Base-by-base conservation (phyloP, 2,113 vertebrate genomes). In the Empidonax traillii region DNA sequence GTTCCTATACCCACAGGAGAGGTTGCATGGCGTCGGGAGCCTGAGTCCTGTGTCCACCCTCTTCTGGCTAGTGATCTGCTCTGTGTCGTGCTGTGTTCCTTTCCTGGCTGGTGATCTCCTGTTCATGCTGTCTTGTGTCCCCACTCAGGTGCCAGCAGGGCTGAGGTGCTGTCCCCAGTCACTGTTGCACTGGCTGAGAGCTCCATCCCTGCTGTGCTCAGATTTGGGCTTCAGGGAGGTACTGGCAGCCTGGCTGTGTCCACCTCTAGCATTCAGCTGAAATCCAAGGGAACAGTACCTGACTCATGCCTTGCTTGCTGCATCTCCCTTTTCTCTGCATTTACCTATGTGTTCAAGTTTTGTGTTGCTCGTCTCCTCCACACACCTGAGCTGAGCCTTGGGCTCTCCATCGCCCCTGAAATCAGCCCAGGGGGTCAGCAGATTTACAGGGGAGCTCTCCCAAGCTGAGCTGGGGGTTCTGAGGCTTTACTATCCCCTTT, bases 401-500 rank as follows among this genome's bases (percentile, higher is more conserved):
- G n/a, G 17, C 41, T 83, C 63, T 63, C 41, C 6, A 7, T 83
- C 6, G 3, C 16, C n/a, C 21, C 5, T 4, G 12, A 33, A 84
- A 56, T 56, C 63, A 31, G 41, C 14, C 22, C 0, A 0, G 25
- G 58, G 0, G 59, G 67, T 71, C 88, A 85, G 19, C 28, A 73
- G 62, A n/a, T 95, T 83, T 92, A 79, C 41, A 13, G 61, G 4
- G 47, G n/a, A 31, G 25, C 31, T 58, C 41, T 91, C 55, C 63
- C 44, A 33, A 16, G 84, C 78, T 52, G 66, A 85, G 62, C 46
- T 2, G 16, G 39, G 22, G 3, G 14, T 23, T 82, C 43, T 30
- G 69, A 47, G 17, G 66, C 83, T 87, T 93, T 80, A 62, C 76
- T 59, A 79, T 83, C 78, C 78, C 37, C 12, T 80, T 90, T 87